Percentiles rank a stretch among this genome's conserved stretches.
Evolutionary conservation across 1,140 invertebrate genomes (phyloP).

Genomic region (Musca domestica): DNA sequence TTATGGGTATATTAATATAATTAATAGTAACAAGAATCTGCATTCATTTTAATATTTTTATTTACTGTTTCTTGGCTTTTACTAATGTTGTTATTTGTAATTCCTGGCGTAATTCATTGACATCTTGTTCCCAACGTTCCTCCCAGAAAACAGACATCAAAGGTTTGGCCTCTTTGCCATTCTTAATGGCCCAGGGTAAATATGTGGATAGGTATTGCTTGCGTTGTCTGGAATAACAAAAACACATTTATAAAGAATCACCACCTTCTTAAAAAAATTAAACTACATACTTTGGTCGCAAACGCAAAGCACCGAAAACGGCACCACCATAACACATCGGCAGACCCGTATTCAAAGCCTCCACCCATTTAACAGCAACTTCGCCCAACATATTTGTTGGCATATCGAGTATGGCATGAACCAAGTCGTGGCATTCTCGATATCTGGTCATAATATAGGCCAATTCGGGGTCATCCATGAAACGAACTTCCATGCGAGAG

Average conservation of each 20-base stretch:
- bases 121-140: slow-evolving; percentile 86
- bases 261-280: not conserved
- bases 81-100: slow-evolving; percentile 62
- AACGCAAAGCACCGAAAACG: slow-evolving; percentile 78
- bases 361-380: slow-evolving; percentile 95
- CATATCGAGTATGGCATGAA: slow-evolving; percentile 88
- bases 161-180: slow-evolving; percentile 68
- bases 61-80: slow-evolving; percentile 30
- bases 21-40: not conserved
- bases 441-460: slow-evolving; percentile 97
- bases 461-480: slow-evolving; percentile 85
- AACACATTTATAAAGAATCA: not conserved
- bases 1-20: too few relatives aligned
- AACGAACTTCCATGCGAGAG: slow-evolving; percentile 81
- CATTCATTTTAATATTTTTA: not conserved
- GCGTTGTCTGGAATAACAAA: slow-evolving; percentile 67
- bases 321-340: slow-evolving; percentile 89
- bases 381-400: slow-evolving; percentile 93
- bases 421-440: slow-evolving; percentile 92
- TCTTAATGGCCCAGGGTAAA: slow-evolving; percentile 85
- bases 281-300: slow-evolving; percentile 71
- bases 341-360: slow-evolving; percentile 85
- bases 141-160: slow-evolving; percentile 88
- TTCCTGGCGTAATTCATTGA: slow-evolving; percentile 77
- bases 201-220: slow-evolving; percentile 74